Conservation (phyloP, 2,888 invertebrate genomes). For the Callyntrura guangdongensis region DNA sequence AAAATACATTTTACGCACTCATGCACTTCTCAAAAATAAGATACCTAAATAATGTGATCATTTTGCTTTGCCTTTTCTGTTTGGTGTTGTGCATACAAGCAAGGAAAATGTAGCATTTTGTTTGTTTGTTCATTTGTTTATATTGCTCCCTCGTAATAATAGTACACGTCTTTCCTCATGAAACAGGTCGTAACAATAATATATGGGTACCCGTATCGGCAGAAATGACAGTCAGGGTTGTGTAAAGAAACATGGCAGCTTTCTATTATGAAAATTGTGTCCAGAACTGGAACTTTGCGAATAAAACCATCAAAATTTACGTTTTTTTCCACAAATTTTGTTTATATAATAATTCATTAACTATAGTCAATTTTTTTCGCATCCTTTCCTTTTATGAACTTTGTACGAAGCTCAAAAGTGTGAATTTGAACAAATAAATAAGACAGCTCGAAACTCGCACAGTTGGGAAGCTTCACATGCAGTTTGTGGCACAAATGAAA, state of each 20-base stretch:
- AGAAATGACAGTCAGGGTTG: no score
- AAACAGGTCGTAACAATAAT: neutral
- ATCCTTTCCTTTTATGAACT: neutral
- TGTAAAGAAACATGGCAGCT: no score
- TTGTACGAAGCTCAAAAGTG: neutral
- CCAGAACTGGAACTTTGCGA: neutral
- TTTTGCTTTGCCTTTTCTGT: conserved; percentile 18
- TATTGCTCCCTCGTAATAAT: neutral
- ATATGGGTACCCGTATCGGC: neutral
- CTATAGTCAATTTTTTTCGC: neutral
- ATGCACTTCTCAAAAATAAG: neutral
- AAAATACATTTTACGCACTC: conserved; percentile 43
- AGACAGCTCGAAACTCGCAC: no score
- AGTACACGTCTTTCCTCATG: no score
- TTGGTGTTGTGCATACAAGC: neutral
- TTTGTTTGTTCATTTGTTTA: conserved; percentile 21
- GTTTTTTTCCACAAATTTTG: neutral
- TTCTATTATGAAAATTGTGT: no score
- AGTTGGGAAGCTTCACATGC: no score
- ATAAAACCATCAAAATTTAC: neutral
- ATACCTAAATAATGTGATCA: conserved; percentile 24
- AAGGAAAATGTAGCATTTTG: neutral
- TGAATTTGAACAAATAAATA: no score
- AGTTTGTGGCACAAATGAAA: no score
- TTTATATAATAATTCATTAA: neutral